These are phyloP conservation scores for Pseudorasbora parva DNA, from an alignment of 2,113 vertebrate species.

Conservation along the genomic window DNA sequence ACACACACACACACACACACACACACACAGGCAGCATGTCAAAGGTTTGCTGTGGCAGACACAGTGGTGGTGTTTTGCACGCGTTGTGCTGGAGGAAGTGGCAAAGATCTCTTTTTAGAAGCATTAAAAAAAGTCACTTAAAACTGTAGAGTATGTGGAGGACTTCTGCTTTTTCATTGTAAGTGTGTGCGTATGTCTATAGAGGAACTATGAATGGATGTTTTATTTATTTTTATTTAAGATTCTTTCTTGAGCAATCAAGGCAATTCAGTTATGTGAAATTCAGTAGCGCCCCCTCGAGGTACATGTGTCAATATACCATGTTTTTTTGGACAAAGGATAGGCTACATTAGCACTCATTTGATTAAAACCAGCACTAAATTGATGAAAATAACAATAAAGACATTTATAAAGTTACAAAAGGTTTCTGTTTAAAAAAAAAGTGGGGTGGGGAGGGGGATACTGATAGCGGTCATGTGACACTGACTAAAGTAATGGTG, in stretches of 20 bases:
- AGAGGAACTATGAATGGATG: not conserved
- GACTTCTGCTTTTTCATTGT: conserved; percentile 7
- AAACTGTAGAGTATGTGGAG: not conserved
- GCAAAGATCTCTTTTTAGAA: not conserved
- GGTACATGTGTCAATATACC: not conserved
- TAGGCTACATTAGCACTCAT: too few species aligned
- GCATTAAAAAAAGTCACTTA: conserved; percentile 9
- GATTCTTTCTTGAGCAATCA: not conserved
- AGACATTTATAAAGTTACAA: too few species aligned
- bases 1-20: too few species aligned
- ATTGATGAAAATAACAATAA: too few species aligned
- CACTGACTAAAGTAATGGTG: too few species aligned
- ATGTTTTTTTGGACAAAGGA: not conserved
- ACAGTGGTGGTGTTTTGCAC: not conserved
- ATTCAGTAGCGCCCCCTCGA: conserved; percentile 22
- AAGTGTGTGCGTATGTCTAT: not conserved
- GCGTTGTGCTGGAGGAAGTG: not conserved
- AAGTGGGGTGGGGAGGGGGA: too few species aligned
- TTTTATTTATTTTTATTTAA: not conserved
- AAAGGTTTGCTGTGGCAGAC: not conserved
- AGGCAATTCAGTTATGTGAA: not conserved
- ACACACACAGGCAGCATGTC: not conserved
- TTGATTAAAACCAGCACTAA: too few species aligned
- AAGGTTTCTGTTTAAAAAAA: too few species aligned
- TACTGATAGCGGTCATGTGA: too few species aligned